Evolutionary conservation across 2,797 vertebrate species (phyloP), one percentile per base, ranked within the genome.

Genomic region (Phataginus tricuspis): DNA sequence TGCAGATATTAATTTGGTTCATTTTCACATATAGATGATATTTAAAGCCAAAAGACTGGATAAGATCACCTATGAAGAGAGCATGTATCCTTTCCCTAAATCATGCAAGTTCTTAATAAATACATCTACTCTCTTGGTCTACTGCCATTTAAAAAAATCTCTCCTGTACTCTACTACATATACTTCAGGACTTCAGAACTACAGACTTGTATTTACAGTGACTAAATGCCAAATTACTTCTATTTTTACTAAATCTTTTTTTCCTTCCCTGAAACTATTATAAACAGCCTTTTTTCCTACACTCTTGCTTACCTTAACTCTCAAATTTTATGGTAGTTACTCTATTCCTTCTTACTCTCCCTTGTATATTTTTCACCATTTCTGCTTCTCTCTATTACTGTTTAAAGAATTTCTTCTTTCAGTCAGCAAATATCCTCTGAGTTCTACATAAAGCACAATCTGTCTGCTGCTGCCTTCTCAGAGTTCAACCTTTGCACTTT

Each of bases 381-480:
- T 64, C 18, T 63, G 31, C 42, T 25, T 63, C 25, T 84, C 27
- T 75, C 51, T 79, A 19, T 49, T 79, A 51, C 29, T 77, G 1
- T 84, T 95, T 29, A 95, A 59, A 91, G 11, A 63, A n/a, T 71
- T 95, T 75, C 34, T 34, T 59, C 86, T 80, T 55, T 77, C 31
- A 49, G 25, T 49, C 2, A 37, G n/a, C 12, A 64, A 71, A 71
- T 64, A 80, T 89, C 16, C 7, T 69, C 7, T 2, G 10, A n/a
- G 39, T 37, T n/a, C 75, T 72, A 80, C 25, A 71, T 11, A 31
- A 68, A 14, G 14, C 29, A 18, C 14, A 53, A 21, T 80, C 19
- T 37, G 91, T 88, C 19, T 34, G 34, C 68, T 29, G 13, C 31
- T 93, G 27, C 14, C 12, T 82, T 63, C n/a, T 93, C 18, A 75